Conservation (phyloP, 2,113 vertebrate species). For the Sinocyclocheilus anophthalmus region DNA sequence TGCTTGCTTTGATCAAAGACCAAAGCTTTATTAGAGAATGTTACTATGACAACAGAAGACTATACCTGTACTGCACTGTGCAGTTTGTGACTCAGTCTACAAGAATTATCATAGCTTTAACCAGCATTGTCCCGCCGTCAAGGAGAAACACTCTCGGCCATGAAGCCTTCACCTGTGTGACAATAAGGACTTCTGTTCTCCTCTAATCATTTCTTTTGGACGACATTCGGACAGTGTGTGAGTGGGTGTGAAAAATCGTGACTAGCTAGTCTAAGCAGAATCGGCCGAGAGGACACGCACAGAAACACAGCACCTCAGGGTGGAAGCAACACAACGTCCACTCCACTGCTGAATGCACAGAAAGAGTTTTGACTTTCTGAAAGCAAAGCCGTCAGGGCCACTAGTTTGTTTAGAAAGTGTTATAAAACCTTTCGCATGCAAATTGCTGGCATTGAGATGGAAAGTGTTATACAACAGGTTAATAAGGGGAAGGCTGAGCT, state of each 20-base stretch:
- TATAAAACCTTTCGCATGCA: background rate
- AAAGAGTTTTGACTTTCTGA: background rate
- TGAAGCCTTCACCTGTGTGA: conserved; percentile 15
- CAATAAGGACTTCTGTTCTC: conserved; percentile 15
- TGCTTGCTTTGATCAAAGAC: conserved; percentile 23
- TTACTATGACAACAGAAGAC: conserved; percentile 48
- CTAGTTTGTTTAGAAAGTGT: background rate
- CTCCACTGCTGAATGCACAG: background rate
- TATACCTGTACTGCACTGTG: conserved; percentile 27
- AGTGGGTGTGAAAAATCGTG: conserved; percentile 23
- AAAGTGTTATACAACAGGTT: conserved; percentile 24
- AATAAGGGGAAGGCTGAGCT: background rate
- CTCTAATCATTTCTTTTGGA: conserved; percentile 22
- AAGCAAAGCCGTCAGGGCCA: background rate
- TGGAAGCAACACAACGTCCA: background rate
- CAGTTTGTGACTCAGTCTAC: conserved; percentile 22
- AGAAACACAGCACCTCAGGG: background rate
- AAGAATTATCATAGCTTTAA: conserved; percentile 1
- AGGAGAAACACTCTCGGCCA: background rate
- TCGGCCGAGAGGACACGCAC: background rate
- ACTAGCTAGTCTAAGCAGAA: conserved; percentile 24
- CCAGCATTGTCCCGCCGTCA: conserved; percentile 5
- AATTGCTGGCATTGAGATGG: background rate
- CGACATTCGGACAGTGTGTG: background rate
- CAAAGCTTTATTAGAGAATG: conserved; percentile 33